Base-by-base conservation (phyloP, 2,888 invertebrate species). In the Apotomis turbidana region DNA sequence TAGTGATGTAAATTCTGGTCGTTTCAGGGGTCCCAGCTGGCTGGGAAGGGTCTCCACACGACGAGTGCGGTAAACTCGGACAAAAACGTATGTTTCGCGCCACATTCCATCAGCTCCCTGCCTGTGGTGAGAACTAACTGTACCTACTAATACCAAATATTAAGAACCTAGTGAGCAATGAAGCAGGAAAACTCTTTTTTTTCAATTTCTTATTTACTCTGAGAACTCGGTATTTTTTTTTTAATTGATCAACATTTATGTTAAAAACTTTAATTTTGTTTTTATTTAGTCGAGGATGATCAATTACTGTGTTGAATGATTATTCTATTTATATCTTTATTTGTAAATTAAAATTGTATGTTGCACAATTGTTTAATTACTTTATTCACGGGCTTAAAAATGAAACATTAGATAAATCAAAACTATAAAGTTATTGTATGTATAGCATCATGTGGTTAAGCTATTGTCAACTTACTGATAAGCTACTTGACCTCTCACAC, bases 71-170 rank as follows among this genome's bases (percentile, higher is more conserved):
- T 92, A 87, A 90, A 88, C 78, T 71, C 82, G 10, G 85, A 90
- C 75, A 88, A 88, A 87, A 90, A 90, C 76, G 91, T 91, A 92
- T 82, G 91, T 92, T 89, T 79, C 80, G 87, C 90, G 78, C 86
- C 88, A 79, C 82, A 83, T 72, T 78, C 83, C 66, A 85, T 88
- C 77, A 87, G 88, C 82, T 87, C 88, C 85, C 78, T 91, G 62
- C 62, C 61, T 61, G 61, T 62, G 93, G 93, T 93, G 93, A 93
- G 93, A 87, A 83, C 91, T 93, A 93, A 93, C 92, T 82, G 79
- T 82, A 77, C 49, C 49, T 82, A 91, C 90, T 91, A 91, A 92
- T 88, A 75, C 77, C 79, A 76, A 79, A 75, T 77, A 76, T 71
- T 27, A 1, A 41, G 67, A 58, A 68, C 66, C 69, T 64, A 49